Base-by-base conservation (phyloP, 2,888 invertebrate genomes). In the Phytoseiulus persimilis region DNA sequence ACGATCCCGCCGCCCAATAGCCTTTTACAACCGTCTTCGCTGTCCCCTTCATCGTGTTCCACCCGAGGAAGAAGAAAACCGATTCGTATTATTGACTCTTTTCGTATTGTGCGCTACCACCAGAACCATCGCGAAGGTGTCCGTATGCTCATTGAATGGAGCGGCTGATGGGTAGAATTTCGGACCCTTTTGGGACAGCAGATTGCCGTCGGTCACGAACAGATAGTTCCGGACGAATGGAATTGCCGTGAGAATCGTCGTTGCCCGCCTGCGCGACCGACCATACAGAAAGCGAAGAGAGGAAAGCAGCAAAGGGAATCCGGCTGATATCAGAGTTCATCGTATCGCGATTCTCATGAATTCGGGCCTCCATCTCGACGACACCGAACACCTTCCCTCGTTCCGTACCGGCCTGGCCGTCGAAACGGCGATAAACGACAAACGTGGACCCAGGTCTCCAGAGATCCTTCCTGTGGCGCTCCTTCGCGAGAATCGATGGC, bases 181-280 rank as follows among this genome's bases (percentile, higher is more conserved):
- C 65, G 65, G 65, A 65, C 65, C 28, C 65, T 65, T 65, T 28
- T 65, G 65, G 65, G 65, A 65, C 18, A 14, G 65, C 65, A 28
- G 65, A 65, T 65, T 65, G 65, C 18, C 65, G 23, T 65, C 65
- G 65, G 65, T 65, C 65, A 65, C 65, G 65, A 65, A 65, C 65
- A 65, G 65, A 65, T 65, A 65, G 65, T 65, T 65, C 65, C 65
- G 65, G 65, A 65, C 65, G 65, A 65, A 65, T 65, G 65, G 65
- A 65, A 65, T 65, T 65, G 65, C 65, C 65, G 65, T 65, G 65
- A 65, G 65, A 65, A 65, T 65, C 65, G 65, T 65, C 28, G 65
- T 65, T 18, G 39, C 39, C 39, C n/a, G n/a, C n/a, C n/a, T n/a
- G n/a, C n/a, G n/a, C n/a, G n/a, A n/a, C n/a, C 65, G 65, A 65